Base-by-base conservation (phyloP, 2,888 invertebrate species). In the Dasypogon diadema region DNA sequence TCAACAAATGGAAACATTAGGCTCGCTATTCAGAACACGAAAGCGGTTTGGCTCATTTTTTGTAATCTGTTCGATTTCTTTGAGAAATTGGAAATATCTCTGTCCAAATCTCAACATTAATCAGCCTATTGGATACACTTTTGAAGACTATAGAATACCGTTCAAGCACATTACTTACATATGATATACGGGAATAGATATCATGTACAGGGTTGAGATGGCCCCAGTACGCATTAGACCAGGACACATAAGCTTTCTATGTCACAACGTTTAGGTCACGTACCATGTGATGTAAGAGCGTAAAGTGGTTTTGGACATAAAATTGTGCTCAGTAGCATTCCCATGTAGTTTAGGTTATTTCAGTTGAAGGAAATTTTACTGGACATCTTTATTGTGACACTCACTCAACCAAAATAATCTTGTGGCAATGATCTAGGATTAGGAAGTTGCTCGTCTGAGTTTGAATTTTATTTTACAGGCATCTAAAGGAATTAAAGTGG, bases 281-380 rank as follows among this genome's bases (percentile, higher is more conserved):
- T 60, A 12, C 21, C 37, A n/a, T 6, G 12, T 4, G 8, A 42
- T 60, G 60, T 60, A 60, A 37, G 18, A 60, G 21, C 60, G 18
- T 60, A 42, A n/a, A 60, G 60, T 60, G 60, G 60, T 60, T 60
- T 60, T 18, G 18, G 37, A 34, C 60, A 60, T 60, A 60, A 60
- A 60, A 60, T 30, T 18, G 2, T 26, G 37, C 42, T 12, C 21
- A 21, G 37, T 5, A 60, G 37, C 37, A 37, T 37, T 60, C 16
- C 26, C 30, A 58, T 58, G 26, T 16, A n/a, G 1, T 30, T 8
- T 58, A 5, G 8, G 24, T 14, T 24, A 58, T 30, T 58, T 8
- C 2, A 14, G 21, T 22, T 21, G 34, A 34, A 16, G 34, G 58
- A 58, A 30, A 58, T 58, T 58, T 16, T 14, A 16, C 5, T 10